Conservation (phyloP, 2,113 vertebrate species). For the Nothoprocta perdicaria region DNA sequence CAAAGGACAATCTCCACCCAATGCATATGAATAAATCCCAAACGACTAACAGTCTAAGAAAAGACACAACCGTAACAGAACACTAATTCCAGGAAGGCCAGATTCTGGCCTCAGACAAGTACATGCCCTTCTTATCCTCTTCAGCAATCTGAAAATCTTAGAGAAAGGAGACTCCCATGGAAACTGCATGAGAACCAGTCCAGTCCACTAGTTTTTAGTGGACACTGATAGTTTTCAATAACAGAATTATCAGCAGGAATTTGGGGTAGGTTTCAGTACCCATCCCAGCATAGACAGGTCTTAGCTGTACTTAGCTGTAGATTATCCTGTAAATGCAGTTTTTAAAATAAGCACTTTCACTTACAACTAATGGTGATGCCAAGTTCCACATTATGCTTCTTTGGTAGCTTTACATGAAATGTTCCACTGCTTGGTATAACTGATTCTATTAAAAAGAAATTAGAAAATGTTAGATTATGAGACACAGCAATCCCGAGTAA, state of each 20-base stretch:
- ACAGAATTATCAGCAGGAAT: not conserved
- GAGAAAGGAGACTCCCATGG: not conserved
- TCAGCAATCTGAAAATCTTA: not conserved
- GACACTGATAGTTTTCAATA: not conserved
- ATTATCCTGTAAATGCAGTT: not conserved
- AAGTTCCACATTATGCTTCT: slow-evolving; percentile 96
- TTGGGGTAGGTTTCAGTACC: not conserved
- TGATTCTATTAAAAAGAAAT: slow-evolving; percentile 84
- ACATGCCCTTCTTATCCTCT: not conserved
- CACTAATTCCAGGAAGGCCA: not conserved
- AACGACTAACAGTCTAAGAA: slow-evolving; percentile 8
- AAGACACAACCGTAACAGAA: not conserved
- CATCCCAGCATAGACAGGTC: not conserved
- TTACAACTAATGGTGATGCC: slow-evolving; percentile 98
- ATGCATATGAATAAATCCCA: slow-evolving; percentile 4
- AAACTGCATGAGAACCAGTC: not conserved
- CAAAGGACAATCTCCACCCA: not conserved
- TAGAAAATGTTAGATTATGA: not conserved
- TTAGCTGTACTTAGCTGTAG: not conserved
- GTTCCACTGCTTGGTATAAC: slow-evolving; percentile 98
- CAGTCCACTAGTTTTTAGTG: not conserved
- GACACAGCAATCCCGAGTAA: not conserved
- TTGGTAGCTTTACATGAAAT: slow-evolving; percentile 97
- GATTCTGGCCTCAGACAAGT: not conserved
- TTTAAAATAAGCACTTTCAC: slow-evolving; percentile 72